phyloP scores from a whole-genome alignment of 2,797 vertebrate species.

The Coregonus suidteri region DNA sequence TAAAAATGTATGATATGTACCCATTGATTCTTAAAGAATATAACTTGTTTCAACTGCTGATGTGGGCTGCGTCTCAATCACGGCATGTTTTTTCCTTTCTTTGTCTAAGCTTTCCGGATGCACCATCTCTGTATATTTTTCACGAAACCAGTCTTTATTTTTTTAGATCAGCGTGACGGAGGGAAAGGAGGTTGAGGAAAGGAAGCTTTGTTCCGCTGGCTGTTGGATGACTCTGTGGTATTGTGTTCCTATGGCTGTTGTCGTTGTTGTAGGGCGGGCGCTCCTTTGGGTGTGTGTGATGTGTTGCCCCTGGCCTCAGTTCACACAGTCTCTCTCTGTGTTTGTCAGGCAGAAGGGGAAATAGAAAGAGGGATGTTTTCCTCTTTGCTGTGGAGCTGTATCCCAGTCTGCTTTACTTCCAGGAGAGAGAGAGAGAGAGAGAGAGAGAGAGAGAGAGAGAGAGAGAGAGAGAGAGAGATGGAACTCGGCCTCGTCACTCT shows the following conservation, averaged over 20 bases:
- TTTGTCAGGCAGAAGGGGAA: conserved; percentile 54
- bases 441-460: conserved; percentile 60
- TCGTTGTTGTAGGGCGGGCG: conserved; percentile 50
- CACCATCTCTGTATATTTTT: too few relatives aligned
- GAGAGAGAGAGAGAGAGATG: conserved; percentile 37
- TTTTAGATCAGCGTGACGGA: background rate
- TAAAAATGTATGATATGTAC: too few relatives aligned
- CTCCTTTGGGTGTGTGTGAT: conserved; percentile 64
- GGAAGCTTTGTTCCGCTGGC: background rate
- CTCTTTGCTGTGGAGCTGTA: conserved; percentile 67
- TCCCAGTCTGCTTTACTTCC: conserved; percentile 66
- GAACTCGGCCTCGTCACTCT: conserved; percentile 40
- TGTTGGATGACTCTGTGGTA: conserved; percentile 1
- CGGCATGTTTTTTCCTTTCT: too few relatives aligned
- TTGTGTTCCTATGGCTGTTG: conserved; percentile 58
- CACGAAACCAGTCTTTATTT: background rate
- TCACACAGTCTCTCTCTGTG: conserved; percentile 64
- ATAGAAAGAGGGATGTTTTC: conserved; percentile 57
- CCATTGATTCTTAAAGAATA: too few relatives aligned
- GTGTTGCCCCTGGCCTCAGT: conserved; percentile 73
- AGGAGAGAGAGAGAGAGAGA: conserved; percentile 58
- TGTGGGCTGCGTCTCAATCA: too few relatives aligned
- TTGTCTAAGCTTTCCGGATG: background rate
- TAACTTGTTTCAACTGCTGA: too few relatives aligned
- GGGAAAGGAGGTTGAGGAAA: background rate